phyloP scores from a whole-genome alignment of 2,888 invertebrate species.

The Ornithoptera priamus region DNA sequence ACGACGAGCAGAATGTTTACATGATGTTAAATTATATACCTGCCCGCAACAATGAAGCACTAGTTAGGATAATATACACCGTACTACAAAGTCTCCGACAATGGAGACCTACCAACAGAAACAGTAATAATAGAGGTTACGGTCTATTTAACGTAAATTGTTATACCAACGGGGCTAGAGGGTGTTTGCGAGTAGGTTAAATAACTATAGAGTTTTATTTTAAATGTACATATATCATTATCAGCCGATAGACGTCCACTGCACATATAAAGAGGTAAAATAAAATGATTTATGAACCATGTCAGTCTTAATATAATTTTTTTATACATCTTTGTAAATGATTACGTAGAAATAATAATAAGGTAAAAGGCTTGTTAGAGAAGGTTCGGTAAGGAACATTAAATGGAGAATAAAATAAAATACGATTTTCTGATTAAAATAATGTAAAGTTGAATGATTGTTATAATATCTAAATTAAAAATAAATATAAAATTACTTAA shows the following conservation, averaged over 20 bases:
- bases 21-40: no score
- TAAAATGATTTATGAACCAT: constrained; percentile 23
- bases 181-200: constrained; percentile 12
- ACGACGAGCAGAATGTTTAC: no score
- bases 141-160: constrained; percentile 8
- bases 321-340: constrained; percentile 18
- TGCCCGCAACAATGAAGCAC: no score
- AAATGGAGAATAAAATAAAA: constrained; percentile 12
- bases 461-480: constrained; percentile 9
- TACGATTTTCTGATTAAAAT: constrained; percentile 17
- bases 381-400: not conserved
- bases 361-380: no score
- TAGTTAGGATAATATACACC: no score
- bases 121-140: constrained; percentile 34
- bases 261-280: constrained; percentile 1
- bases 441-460: constrained; percentile 20
- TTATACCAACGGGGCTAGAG: constrained; percentile 47
- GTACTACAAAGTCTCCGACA: no score
- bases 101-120: no score
- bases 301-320: constrained; percentile 25
- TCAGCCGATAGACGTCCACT: no score
- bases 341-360: constrained; percentile 7
- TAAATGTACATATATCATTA: no score
- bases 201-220: constrained; percentile 10
- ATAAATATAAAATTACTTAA: constrained; percentile 7